Base-by-base conservation (phyloP, 2,888 invertebrate genomes). In the Torymus auratus region DNA sequence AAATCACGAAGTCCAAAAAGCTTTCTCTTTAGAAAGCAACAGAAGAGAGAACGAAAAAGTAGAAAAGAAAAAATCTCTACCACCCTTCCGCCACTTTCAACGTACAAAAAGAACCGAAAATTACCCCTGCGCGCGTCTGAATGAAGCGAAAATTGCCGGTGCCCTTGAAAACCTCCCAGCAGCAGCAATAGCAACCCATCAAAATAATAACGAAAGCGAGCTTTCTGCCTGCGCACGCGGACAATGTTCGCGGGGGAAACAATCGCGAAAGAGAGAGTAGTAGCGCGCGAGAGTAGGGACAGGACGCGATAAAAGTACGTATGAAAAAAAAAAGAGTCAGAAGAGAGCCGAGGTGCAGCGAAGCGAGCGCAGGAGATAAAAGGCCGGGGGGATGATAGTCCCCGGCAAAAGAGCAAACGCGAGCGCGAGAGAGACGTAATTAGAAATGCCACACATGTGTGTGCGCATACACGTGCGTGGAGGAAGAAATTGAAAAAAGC, bases 371-470 rank as follows among this genome's bases (percentile, higher is more conserved):
- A 12, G 62, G 67, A 76, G 80, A 81, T 81, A 81, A 81, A 81
- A 81, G 76, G 52, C 41, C 7, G 58, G 76, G 72, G 80, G 72
- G 76, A 77, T 77, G 80, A 81, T 81, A 69, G 75, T 53, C 68
- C 68, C 5, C 41, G 7, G 7, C 41, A 7, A 67, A 56, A 73
- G 53, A 64, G 56, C 13, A 67, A 61, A 58, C 15, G 56, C 55
- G 61, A 28, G 65, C 64, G 61, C 58, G 65, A 78, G 41, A 58
- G 53, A 15, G 62, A 61, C 28, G 65, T 60, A 75, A 75, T 75
- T 75, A 75, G 68, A 67, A 68, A 15, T 52, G 56, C 15, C 60
- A 15, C 11, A 50, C 2, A 12, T 14, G 0, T 1, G 4, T 55
- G 28, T 13, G 50, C 12, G 7, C 17, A 60, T 50, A 72, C 23